Base-by-base conservation (phyloP, 1,140 invertebrate genomes). In the Drosophila arizonae region DNA sequence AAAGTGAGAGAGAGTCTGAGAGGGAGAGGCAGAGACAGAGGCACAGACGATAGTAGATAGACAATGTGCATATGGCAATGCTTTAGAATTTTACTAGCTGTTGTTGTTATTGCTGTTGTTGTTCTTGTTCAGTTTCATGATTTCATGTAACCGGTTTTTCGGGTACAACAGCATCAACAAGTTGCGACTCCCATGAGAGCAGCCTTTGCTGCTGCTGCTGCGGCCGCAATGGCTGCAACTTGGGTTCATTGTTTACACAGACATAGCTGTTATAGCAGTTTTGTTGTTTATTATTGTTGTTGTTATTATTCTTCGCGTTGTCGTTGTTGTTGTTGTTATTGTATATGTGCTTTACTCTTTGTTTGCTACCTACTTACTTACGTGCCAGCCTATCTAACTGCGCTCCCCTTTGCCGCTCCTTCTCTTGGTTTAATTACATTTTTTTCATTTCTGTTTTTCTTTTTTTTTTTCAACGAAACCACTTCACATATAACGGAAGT, bases 391-490 rank as follows among this genome's bases (percentile, higher is more conserved):
- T 55, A 46, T 69, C 58, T 62, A 41, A 39, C 36, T 39, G 36
- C 6, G 36, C 36, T 10, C 36, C 36, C 11, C 3, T 11, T 51
- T 26, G 15, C n/a, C 54, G 52, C 56, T 64, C 54, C 39, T 68
- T 71, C 60, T 76, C 60, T 76, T 66, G 67, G 82, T 87, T 86
- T 86, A 86, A 86, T 86, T 87, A 82, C 82, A 81, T 71, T 77
- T 77, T 77, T 80, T 24, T 24, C 76, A 56, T 65, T 11, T 11
- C 67, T 77, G 75, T 78, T 80, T 77, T 61, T 58, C 76, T 61
- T 65, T 11, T 11, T 71, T 77, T 78, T 80, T 77, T 61, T 58
- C 21, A 62, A 76, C 63, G 72, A 71, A 78, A 72, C 77, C 76
- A 79, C 73, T 72, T 76, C 71, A 81, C 77, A 77, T 67, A 62